Conservation (phyloP, 2,888 invertebrate genomes). For the Diadegma fenestrale region DNA sequence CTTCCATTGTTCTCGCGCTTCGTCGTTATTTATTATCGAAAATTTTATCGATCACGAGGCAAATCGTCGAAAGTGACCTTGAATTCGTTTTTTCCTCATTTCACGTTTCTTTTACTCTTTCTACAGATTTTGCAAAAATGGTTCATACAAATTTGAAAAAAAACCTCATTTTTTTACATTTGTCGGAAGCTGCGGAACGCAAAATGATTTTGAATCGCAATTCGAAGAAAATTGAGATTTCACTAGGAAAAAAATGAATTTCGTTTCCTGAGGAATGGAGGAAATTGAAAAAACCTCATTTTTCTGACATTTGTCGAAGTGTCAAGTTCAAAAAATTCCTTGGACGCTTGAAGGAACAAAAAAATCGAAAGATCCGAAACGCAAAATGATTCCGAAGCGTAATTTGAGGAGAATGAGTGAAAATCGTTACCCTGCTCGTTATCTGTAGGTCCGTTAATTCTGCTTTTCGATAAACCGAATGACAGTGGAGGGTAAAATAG, state of each 20-base stretch:
- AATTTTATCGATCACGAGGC: background rate
- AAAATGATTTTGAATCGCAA: background rate
- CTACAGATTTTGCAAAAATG: background rate
- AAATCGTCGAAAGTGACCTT: background rate
- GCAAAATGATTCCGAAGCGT: background rate
- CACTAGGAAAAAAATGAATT: background rate
- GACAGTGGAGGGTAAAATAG: constrained; percentile 22
- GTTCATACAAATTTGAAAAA: background rate
- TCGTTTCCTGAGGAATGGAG: too few species aligned
- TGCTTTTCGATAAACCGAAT: constrained; percentile 62
- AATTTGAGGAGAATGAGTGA: background rate
- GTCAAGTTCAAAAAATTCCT: background rate
- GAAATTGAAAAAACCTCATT: too few species aligned
- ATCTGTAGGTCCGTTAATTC: constrained; percentile 70
- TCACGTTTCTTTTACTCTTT: background rate
- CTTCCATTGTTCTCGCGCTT: constrained; percentile 12
- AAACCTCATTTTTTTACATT: background rate
- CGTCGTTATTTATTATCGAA: background rate
- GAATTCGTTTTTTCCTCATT: background rate
- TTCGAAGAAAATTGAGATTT: background rate
- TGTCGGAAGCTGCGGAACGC: background rate
- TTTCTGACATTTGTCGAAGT: background rate
- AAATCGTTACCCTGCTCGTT: constrained; percentile 69
- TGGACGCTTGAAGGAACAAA: background rate
- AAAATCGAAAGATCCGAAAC: background rate